Conservation (phyloP, 2,888 invertebrate genomes). For the Patella ulyssiponensis region DNA sequence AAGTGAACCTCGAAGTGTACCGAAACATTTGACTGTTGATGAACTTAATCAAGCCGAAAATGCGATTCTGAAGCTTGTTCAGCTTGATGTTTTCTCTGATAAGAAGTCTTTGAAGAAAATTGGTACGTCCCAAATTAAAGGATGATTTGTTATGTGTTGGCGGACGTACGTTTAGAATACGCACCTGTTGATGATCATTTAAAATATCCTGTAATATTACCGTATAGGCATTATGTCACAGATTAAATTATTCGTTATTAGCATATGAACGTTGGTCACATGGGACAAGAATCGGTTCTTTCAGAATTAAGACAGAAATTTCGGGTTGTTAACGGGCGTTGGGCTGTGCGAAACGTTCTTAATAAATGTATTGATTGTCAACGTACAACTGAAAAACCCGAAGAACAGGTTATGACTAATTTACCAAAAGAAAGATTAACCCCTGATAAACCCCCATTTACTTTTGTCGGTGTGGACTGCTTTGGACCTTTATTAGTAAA, state of each 20-base stretch:
- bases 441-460: constrained; percentile 35
- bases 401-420: constrained; percentile 33
- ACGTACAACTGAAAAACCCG: background rate
- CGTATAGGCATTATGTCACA: background rate
- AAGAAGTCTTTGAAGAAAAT: too few species aligned
- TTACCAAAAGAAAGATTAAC: constrained; percentile 29
- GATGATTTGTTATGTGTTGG: background rate
- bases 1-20: background rate
- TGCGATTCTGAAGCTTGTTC: too few species aligned
- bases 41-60: background rate
- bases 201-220: background rate
- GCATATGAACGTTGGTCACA: background rate
- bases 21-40: background rate
- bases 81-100: too few species aligned
- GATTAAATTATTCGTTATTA: background rate
- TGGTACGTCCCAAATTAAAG: background rate
- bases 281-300: background rate
- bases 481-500: constrained; percentile 39
- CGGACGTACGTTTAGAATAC: background rate
- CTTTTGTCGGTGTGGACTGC: constrained; percentile 35
- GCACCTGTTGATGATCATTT: background rate
- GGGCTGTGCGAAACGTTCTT: background rate
- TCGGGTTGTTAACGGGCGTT: background rate
- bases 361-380: background rate
- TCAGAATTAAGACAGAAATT: background rate